Conservation (phyloP, 2,113 vertebrate genomes). For the Lipotes vexillifer region DNA sequence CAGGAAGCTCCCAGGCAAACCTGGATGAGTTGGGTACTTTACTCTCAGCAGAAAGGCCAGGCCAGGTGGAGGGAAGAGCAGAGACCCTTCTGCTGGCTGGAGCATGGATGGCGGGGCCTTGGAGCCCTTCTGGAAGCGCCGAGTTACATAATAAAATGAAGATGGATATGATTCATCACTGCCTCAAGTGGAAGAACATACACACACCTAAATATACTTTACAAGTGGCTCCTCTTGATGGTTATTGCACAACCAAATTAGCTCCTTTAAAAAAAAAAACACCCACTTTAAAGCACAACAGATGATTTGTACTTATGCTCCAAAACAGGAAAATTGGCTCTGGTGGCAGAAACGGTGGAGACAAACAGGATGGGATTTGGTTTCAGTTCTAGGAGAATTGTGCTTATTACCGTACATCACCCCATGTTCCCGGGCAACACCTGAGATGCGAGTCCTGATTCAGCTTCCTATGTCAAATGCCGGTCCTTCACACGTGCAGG, state of each 20-base stretch:
- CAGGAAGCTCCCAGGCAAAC: neutral
- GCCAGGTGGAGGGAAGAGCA: no score
- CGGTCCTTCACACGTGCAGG: neutral
- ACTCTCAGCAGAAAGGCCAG: neutral
- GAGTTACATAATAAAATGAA: slow-evolving; percentile 50
- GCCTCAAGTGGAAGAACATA: slow-evolving; percentile 39
- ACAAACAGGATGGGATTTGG: neutral
- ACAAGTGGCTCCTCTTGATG: slow-evolving; percentile 62
- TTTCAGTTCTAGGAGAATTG: neutral
- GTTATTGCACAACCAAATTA: slow-evolving; percentile 65
- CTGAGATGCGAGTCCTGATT: neutral
- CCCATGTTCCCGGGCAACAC: neutral
- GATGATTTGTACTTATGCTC: slow-evolving; percentile 59
- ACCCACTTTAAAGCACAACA: slow-evolving; percentile 64
- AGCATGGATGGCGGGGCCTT: neutral
- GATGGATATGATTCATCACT: slow-evolving; percentile 46
- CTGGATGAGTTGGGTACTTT: neutral
- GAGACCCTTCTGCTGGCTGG: neutral
- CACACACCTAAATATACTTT: slow-evolving; percentile 72
- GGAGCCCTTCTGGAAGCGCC: neutral
- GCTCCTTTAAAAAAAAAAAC: slow-evolving; percentile 39
- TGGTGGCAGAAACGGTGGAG: slow-evolving; percentile 34
- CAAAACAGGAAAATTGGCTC: slow-evolving; percentile 45
- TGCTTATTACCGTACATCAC: neutral
- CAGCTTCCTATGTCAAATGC: neutral